Percentiles rank a stretch among this genome's conserved stretches.
Conservation (phyloP, 2,888 invertebrate genomes). For the Cheilosia variabilis region DNA sequence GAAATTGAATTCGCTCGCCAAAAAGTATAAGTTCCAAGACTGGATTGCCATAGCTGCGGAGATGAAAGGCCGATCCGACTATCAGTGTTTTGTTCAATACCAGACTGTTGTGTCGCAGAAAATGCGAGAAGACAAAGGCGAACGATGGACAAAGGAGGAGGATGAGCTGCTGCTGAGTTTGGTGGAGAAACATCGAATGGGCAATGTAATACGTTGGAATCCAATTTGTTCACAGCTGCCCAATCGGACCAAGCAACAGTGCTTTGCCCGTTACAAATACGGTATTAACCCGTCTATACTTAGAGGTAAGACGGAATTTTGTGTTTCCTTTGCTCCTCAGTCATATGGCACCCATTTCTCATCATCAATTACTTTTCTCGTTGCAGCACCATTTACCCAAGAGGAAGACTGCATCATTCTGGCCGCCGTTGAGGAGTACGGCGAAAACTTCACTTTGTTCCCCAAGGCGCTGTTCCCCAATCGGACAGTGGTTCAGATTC, state of each 20-base stretch:
- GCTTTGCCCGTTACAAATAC: slow-evolving; percentile 86
- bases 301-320: slow-evolving; percentile 77
- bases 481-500: slow-evolving; percentile 86
- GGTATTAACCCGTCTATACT: slow-evolving; percentile 80
- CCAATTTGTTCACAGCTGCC: slow-evolving; percentile 87
- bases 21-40: slow-evolving; percentile 85
- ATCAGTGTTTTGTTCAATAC: slow-evolving; percentile 89
- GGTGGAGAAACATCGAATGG: slow-evolving; percentile 87
- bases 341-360: no score
- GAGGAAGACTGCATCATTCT: slow-evolving; percentile 88
- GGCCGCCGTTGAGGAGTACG: slow-evolving; percentile 87
- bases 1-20: slow-evolving; percentile 82
- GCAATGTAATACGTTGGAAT: slow-evolving; percentile 90
- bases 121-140: slow-evolving; percentile 77
- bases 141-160: slow-evolving; percentile 88
- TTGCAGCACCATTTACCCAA: slow-evolving; percentile 85
- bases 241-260: slow-evolving; percentile 87
- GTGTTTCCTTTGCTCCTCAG: no score
- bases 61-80: slow-evolving; percentile 87
- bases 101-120: slow-evolving; percentile 84
- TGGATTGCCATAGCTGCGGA: slow-evolving; percentile 88
- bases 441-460: slow-evolving; percentile 85
- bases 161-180: slow-evolving; percentile 87
- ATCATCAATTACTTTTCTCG: background rate
- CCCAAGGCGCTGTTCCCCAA: slow-evolving; percentile 86